Base-by-base conservation (phyloP, 2,113 vertebrate species). In the Cepphus grylle region DNA sequence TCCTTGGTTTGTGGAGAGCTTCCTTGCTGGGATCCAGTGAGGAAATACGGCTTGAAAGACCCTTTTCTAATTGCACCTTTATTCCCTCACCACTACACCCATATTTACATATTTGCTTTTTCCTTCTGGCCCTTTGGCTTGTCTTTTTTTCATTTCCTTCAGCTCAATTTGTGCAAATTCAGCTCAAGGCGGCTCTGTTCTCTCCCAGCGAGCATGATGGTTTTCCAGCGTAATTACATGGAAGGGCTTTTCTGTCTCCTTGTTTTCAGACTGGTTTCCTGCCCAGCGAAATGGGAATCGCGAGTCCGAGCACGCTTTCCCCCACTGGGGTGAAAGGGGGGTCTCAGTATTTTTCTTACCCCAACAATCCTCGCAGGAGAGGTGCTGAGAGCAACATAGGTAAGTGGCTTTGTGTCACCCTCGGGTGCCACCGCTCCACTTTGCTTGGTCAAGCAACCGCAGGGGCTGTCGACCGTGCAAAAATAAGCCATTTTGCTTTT, bases 301-400 rank as follows among this genome's bases (percentile, higher is more conserved):
- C 98, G 34, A 99, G 98, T 76, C 98, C 99, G 0, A 98, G 99
- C 97, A 98, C 99, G 0, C 98, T 99, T 90, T 99, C 99, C 50
- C 99, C 99, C 56, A 99, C 99, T 0, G 99, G 98, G 53, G 92
- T 98, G 56, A 99, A 99, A 97, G 98, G 98, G 11, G 97, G 98
- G 62, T 98, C 99, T 58, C 99, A 99, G 96, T 99, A 99, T 98
- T 99, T 99, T 95, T 98, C 99, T 12, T 99, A 99, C 94, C 95
- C 99, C 70, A 98, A 98, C 98, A 99, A 99, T 93, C 98, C 99
- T 92, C 98, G 99, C 86, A 98, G 99, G 96, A 99, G 99, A 97
- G 98, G 99, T 12, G 98, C 99, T 15, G 99, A 99, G 26, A 97
- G 98, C 95, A 96, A 90, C 96, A 98, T 99, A 88, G 99, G 99